Evolutionary conservation across 2,113 vertebrate genomes (phyloP).

Genomic region (Thalassoma bifasciatum): DNA sequence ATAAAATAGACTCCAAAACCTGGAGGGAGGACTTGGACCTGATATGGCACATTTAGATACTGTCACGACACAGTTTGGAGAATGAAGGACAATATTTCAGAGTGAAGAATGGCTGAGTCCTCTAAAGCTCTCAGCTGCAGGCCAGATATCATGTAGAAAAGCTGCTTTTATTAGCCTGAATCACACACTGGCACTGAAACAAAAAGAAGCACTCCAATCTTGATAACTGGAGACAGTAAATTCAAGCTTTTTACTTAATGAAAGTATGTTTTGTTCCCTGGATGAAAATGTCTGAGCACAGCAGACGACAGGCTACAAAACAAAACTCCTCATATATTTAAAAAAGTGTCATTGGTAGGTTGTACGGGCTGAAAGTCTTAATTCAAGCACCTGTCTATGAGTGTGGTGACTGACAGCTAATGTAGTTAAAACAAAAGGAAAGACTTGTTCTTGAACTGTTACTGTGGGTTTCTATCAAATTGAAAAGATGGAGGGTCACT

Average conservation of each 20-base stretch:
- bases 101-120: constrained; percentile 4
- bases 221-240: neutral
- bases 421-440: too few species aligned
- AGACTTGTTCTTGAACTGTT: too few species aligned
- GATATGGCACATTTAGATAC: constrained; percentile 40
- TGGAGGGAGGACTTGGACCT: constrained; percentile 33
- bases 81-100: constrained; percentile 16
- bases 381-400: too few species aligned
- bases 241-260: neutral
- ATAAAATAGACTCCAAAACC: constrained; percentile 56
- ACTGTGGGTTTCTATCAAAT: too few species aligned
- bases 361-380: neutral
- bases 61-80: constrained; percentile 8
- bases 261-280: neutral
- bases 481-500: too few species aligned
- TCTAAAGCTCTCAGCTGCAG: neutral
- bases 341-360: neutral
- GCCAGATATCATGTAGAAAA: neutral
- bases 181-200: constrained; percentile 1
- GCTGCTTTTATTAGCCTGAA: neutral
- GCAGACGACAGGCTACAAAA: neutral
- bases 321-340: neutral
- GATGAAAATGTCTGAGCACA: neutral
- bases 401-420: too few species aligned
- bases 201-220: neutral